Evolutionary conservation across 2,113 vertebrate genomes (phyloP).

Genomic region (Zootoca vivipara): DNA sequence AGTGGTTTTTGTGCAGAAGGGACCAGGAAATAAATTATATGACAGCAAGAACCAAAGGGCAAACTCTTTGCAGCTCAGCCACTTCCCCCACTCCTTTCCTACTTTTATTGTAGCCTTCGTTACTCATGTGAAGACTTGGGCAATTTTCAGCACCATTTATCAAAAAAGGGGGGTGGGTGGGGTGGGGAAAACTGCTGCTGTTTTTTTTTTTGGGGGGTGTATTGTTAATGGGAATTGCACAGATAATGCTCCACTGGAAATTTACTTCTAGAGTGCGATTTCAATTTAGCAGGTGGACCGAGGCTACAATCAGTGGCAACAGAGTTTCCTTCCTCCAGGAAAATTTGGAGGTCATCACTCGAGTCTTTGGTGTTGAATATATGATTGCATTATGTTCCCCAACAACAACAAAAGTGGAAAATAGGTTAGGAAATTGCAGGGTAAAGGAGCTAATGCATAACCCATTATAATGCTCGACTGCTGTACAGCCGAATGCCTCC

Average conservation of each 20-base stretch:
- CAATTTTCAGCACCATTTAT: constrained; percentile 4
- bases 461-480: constrained; percentile 26
- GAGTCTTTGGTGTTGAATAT: background rate
- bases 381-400: background rate
- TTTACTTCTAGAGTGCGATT: constrained; percentile 6
- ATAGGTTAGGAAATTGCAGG: constrained; percentile 52
- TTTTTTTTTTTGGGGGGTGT: background rate
- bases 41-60: background rate
- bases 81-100: background rate
- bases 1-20: background rate
- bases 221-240: background rate
- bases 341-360: background rate
- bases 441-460: constrained; percentile 54
- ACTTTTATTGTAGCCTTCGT: background rate
- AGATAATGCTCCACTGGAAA: constrained; percentile 23
- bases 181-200: background rate
- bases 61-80: background rate
- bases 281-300: constrained; percentile 18
- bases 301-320: background rate
- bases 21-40: background rate
- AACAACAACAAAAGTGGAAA: constrained; percentile 42
- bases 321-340: constrained; percentile 14
- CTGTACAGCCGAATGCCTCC: constrained; percentile 20
- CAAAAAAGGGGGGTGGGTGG: background rate
- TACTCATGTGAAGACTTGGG: background rate